Conservation (phyloP, 2,888 invertebrate species). For the Epirrhoe alternata region DNA sequence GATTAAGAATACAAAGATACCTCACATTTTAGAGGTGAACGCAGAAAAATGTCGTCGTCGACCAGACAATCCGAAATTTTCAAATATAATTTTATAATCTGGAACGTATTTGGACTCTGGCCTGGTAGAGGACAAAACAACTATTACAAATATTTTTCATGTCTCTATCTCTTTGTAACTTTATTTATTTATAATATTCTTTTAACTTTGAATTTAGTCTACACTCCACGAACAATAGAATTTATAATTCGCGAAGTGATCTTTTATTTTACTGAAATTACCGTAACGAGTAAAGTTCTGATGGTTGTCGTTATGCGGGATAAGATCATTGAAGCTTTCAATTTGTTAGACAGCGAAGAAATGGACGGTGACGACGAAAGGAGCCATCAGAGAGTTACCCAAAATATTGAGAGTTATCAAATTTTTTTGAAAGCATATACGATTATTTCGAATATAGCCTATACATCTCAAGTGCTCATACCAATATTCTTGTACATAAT, state of each 20-base stretch:
- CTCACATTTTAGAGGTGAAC: constrained; percentile 13
- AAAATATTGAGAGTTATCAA: constrained; percentile 51
- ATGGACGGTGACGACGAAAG: constrained; percentile 57
- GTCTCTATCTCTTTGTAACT: constrained; percentile 54
- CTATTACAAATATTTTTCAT: constrained; percentile 64
- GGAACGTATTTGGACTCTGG: constrained; percentile 69
- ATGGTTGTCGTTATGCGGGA: constrained; percentile 61
- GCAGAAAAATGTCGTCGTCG: constrained; percentile 40
- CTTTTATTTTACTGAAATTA: constrained; percentile 65
- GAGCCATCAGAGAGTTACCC: constrained; percentile 52
- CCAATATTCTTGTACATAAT: constrained; percentile 57
- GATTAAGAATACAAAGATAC: constrained; percentile 19
- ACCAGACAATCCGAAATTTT: constrained; percentile 57
- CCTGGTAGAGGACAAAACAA: constrained; percentile 51
- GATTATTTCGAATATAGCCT: constrained; percentile 55
- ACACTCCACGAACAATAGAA: constrained; percentile 65
- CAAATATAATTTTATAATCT: constrained; percentile 54
- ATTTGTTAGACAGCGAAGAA: constrained; percentile 61
- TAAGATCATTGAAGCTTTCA: constrained; percentile 57
- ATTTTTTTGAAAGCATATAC: constrained; percentile 51
- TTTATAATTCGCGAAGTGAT: constrained; percentile 65
- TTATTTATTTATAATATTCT: constrained; percentile 60
- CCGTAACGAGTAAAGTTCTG: constrained; percentile 61
- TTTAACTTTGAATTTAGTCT: constrained; percentile 63
- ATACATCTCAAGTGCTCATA: constrained; percentile 51